A percentile compares a stretch with the other conserved stretches of the same genome.
Conservation (phyloP, 2,113 vertebrate species). For the Rhinolophus sinicus region DNA sequence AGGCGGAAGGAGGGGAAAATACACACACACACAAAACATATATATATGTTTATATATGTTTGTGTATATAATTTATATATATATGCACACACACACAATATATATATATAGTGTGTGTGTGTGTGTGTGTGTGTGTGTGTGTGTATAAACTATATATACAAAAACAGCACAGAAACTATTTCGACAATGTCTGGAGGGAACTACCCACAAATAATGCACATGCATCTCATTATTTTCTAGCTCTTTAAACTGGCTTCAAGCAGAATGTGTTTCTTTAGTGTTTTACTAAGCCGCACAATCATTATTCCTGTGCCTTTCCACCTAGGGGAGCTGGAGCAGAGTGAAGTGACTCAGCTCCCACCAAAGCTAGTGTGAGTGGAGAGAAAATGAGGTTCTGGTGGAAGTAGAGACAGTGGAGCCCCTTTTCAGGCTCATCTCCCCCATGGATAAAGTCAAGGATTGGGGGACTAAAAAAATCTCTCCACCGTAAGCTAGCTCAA, state of each 20-base stretch:
- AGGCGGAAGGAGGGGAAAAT: too few relatives aligned
- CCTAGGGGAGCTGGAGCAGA: neutral
- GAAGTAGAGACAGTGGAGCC: neutral
- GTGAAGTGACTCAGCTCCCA: neutral
- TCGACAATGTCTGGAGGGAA: constrained; percentile 48
- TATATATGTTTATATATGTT: too few relatives aligned
- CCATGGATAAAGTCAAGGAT: neutral
- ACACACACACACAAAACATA: too few relatives aligned
- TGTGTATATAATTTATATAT: too few relatives aligned
- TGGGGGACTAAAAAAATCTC: neutral
- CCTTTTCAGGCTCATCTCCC: neutral
- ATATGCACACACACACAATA: too few relatives aligned
- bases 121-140: too few relatives aligned
- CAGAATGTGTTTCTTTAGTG: neutral
- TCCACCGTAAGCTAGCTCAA: neutral
- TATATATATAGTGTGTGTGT: too few relatives aligned
- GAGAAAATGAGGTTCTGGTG: neutral
- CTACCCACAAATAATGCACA: constrained; percentile 53
- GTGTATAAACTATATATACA: constrained; percentile 32
- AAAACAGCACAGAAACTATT: constrained; percentile 66
- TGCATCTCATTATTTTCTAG: constrained; percentile 29
- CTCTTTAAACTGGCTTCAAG: constrained; percentile 33
- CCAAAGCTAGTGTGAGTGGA: neutral
- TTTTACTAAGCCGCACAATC: neutral
- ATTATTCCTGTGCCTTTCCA: neutral